Base-by-base conservation (phyloP, 1,140 invertebrate species). In the Berghia stephanieae region DNA sequence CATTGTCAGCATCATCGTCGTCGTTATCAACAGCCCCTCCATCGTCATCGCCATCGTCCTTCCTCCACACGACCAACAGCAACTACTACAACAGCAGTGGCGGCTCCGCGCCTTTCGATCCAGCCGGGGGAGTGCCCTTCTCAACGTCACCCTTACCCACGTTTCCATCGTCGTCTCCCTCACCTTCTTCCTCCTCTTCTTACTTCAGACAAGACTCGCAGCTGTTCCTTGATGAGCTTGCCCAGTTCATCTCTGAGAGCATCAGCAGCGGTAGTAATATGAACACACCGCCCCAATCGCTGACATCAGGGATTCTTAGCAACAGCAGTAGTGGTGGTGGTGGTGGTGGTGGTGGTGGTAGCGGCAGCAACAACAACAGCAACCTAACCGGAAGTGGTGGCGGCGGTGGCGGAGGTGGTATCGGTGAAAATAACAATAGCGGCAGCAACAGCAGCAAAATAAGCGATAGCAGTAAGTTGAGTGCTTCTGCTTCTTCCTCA, bases 191-290 rank as follows among this genome's bases (percentile, higher is more conserved):
- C 6, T 76, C 31, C 27, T 63, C 36, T 49, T 66, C 10, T 55
- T 21, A 16, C 74, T n/a, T 76, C 38, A 42, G 44, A 52, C 43
- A 38, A 31, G 21, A 73, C 4, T 34, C n/a, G 44, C 69, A 71
- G 27, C 27, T 10, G 8, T 31, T 16, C 10, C 57, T 16, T 16
- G 10, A 79, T 36, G 55, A 77, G 34, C 78, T 70, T 46, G 69
- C 43, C 52, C 66, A 75, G 52, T 69, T 73, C 67, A 63, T 60
- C 40, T 60, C 77, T 57, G 49, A 60, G 16, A 76, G 74, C 63
- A 49, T 66, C 27, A 31, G 63, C 74, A 42, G 43, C 60, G 74
- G 63, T 63, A 42, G 43, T 60, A 63, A 76, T 60, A 76, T 76
- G 74, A 76, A 49, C 74, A 76, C 63, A 68, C 74, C 74, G 43